A percentile compares a stretch with the other conserved stretches of the same genome.
Evolutionary conservation across 2,113 vertebrate species (phyloP).

Genomic region (Chamaetylas fuelleborni): DNA sequence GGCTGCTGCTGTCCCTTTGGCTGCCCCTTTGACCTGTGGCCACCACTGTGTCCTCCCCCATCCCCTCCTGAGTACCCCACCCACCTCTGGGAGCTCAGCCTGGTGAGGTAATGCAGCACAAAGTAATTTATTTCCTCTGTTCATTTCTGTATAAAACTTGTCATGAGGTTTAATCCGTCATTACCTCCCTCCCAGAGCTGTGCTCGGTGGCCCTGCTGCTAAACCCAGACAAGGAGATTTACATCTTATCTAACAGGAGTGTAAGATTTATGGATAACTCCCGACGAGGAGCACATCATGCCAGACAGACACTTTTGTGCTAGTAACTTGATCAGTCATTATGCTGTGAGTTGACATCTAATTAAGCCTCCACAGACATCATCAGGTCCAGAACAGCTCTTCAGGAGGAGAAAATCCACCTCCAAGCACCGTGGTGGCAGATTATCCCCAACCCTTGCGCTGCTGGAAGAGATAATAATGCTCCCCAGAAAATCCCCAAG

Average conservation of each 20-base stretch:
- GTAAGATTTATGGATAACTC: slow-evolving; percentile 23
- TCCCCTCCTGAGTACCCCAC: no score
- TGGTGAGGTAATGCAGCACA: not conserved
- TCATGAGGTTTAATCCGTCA: slow-evolving; percentile 11
- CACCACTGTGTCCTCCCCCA: accelerated
- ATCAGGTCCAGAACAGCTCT: not conserved
- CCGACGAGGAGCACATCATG: not conserved
- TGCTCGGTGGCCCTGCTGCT: not conserved
- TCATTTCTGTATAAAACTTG: not conserved
- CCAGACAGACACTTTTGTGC: slow-evolving; percentile 7
- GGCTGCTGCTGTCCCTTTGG: not conserved
- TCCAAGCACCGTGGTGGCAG: not conserved
- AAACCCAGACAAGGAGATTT: slow-evolving; percentile 17
- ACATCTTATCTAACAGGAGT: not conserved
- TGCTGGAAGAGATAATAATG: not conserved
- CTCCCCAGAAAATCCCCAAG: not conserved
- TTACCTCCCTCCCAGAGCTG: not conserved
- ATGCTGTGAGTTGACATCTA: slow-evolving; percentile 14
- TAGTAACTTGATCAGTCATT: slow-evolving; percentile 22
- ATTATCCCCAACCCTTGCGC: not conserved
- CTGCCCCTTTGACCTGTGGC: not conserved
- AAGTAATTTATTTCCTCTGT: not conserved
- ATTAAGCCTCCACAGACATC: slow-evolving; percentile 22
- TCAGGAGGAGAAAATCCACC: slow-evolving; percentile 13
- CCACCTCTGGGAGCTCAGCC: not conserved